Conservation (phyloP, 1,140 invertebrate genomes). For the Helicoverpa armigera region DNA sequence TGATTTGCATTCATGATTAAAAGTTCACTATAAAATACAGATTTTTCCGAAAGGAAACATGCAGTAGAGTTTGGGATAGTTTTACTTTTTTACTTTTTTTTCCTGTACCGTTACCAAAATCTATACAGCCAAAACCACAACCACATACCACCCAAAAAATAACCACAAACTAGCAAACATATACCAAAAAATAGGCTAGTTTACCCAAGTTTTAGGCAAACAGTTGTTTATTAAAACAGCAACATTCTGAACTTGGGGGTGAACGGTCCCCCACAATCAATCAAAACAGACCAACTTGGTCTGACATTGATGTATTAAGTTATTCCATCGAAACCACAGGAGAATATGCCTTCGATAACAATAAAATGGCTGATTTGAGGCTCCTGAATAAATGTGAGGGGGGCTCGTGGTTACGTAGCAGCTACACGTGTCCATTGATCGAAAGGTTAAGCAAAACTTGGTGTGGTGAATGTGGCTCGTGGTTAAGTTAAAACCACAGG, state of each 20-base stretch:
- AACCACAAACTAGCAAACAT: neutral
- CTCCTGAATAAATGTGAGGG: neutral
- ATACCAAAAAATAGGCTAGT: neutral
- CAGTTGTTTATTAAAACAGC: conserved; percentile 20
- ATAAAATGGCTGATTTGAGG: conserved; percentile 21
- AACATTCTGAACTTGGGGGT: neutral
- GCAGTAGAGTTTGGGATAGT: too few species aligned
- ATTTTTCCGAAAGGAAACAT: too few species aligned
- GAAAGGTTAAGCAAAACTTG: too few species aligned
- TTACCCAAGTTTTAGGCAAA: conserved; percentile 18
- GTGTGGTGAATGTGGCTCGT: too few species aligned
- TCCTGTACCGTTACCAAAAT: too few species aligned
- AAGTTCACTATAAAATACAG: too few species aligned
- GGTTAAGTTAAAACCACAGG: too few species aligned
- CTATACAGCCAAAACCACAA: neutral
- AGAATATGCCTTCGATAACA: conserved; percentile 10
- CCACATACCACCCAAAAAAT: neutral
- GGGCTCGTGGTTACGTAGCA: too few species aligned
- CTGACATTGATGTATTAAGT: conserved; percentile 42
- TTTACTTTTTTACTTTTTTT: too few species aligned
- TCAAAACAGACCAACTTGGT: conserved; percentile 28
- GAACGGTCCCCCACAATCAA: conserved; percentile 34
- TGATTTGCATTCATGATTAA: too few species aligned
- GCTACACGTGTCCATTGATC: too few species aligned
- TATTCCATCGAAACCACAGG: conserved; percentile 27